Conservation (phyloP, 1,140 invertebrate genomes). For the Hetaerina americana region DNA sequence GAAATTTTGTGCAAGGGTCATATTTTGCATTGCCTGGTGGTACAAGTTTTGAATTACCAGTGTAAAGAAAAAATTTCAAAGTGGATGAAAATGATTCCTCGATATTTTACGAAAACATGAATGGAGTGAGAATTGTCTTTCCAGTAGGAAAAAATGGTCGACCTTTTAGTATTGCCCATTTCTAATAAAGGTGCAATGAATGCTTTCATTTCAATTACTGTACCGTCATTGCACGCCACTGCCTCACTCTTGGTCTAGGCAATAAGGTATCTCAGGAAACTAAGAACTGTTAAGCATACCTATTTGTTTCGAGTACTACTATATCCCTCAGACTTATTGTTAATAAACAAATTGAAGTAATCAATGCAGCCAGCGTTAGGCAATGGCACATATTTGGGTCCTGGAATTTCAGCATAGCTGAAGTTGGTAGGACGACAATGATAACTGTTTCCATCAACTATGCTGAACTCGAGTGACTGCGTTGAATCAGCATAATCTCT, state of each 20-base stretch:
- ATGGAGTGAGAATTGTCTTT: neutral
- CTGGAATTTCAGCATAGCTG: too few relatives aligned
- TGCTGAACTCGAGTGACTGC: neutral
- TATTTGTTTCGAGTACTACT: neutral
- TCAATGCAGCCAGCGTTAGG: too few relatives aligned
- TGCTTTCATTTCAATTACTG: too few relatives aligned
- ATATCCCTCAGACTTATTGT: neutral
- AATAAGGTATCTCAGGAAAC: neutral
- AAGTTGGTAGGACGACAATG: neutral
- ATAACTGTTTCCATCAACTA: neutral
- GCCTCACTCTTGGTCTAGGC: neutral
- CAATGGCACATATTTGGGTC: too few relatives aligned
- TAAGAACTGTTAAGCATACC: neutral
- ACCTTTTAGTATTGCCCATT: too few relatives aligned
- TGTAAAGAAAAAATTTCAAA: neutral
- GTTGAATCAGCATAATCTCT: neutral
- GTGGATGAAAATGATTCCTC: neutral
- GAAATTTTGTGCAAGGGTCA: too few relatives aligned
- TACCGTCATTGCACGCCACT: too few relatives aligned
- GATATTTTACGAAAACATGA: neutral
- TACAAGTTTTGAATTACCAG: too few relatives aligned
- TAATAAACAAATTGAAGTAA: too few relatives aligned
- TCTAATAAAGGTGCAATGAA: too few relatives aligned
- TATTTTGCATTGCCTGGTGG: too few relatives aligned
- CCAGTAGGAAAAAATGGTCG: neutral